Conservation (phyloP, 1,140 invertebrate species). For the Lerema accius region DNA sequence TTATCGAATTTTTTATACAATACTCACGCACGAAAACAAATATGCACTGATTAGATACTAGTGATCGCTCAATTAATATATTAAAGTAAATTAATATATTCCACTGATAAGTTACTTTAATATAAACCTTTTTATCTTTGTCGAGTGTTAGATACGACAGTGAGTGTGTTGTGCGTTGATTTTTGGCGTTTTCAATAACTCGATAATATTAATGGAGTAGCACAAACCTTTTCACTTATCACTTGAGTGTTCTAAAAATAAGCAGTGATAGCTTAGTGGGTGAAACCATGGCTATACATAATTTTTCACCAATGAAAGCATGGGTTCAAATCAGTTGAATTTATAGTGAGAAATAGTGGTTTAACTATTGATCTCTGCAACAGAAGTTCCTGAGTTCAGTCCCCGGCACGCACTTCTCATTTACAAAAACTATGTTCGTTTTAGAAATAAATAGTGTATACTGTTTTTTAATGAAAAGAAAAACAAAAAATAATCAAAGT, state of each 20-base stretch:
- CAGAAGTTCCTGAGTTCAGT: too few species aligned
- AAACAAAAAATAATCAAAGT: too few species aligned
- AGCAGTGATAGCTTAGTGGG: not conserved
- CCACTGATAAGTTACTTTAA: constrained; percentile 50
- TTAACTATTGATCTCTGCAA: too few species aligned
- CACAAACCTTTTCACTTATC: not conserved
- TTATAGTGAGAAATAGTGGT: too few species aligned
- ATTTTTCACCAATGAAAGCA: too few species aligned
- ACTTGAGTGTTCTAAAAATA: not conserved
- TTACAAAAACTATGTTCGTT: too few species aligned
- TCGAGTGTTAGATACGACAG: constrained; percentile 34
- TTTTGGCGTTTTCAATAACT: not conserved
- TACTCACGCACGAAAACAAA: not conserved
- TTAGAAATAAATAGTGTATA: too few species aligned
- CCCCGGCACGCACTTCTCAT: too few species aligned
- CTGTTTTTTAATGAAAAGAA: too few species aligned
- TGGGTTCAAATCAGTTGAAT: too few species aligned
- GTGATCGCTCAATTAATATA: constrained; percentile 59
- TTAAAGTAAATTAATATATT: constrained; percentile 63
- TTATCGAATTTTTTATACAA: not conserved
- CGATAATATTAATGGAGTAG: constrained; percentile 4
- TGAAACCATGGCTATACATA: too few species aligned
- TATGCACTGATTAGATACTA: constrained; percentile 48
- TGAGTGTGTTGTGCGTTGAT: constrained; percentile 26
- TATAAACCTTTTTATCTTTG: constrained; percentile 47